Base-by-base conservation (phyloP, 2,888 invertebrate species). In the Chouioia cunea region DNA sequence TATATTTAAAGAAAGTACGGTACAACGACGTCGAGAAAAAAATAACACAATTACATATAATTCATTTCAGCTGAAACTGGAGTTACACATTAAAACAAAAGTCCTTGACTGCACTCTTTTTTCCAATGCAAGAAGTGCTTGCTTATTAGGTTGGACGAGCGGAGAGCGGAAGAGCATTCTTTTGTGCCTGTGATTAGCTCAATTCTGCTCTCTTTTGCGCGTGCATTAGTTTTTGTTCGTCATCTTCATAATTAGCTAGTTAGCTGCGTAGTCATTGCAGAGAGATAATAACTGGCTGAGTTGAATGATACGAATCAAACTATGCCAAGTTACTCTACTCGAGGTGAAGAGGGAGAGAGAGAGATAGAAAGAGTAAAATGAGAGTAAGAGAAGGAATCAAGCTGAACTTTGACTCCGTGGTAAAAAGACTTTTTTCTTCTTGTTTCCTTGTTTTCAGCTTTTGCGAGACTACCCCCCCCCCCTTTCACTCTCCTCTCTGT, bases 131-230 rank as follows among this genome's bases (percentile, higher is more conserved):
- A 1, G 8, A 57, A 56, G 68, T 68, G 64, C 70, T 59, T 70
- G 65, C 70, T 70, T 65, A 70, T 70, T 70, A 70, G 47, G 69
- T 47, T n/a, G 43, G 18, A 36, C 36, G 10, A 36, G 36, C 36
- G 12, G 12, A 36, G 6, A 36, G 36, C 36, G 36, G 1, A 16
- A 44, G 53, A 54, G 16, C 20, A 27, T 10, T 36, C 52, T 65
- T 65, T 53, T 65, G 59, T 18, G 48, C 48, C 64, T 65, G 70
- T 65, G 70, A 70, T 70, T 70, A 70, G 70, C 36, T n/a, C 47
- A 48, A 65, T 65, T 43, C 59, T 2, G 27, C 36, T 56, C 46
- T 16, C 23, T 63, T 10, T 52, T 27, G 6, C 20, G 47, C 58
- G n/a, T 18, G 46, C 64, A 53, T 36, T 36, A 36, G 36, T 36